Evolutionary conservation across 2,113 vertebrate genomes (phyloP), one percentile per base, ranked within the genome.

Genomic region (Ibidorhyncha struthersii): DNA sequence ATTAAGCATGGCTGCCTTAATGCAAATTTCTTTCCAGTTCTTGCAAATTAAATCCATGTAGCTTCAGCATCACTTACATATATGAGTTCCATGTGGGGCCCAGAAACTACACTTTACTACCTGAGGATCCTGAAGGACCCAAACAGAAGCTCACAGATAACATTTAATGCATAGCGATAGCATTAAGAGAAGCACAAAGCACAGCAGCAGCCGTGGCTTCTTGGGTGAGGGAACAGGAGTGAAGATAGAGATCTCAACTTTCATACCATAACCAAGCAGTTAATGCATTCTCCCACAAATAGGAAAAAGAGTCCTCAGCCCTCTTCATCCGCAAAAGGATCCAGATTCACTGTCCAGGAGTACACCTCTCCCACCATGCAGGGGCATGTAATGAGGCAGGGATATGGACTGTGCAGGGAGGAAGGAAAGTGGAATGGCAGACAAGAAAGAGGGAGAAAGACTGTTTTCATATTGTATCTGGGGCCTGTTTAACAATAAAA

Each of bases 181-280:
- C 30, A 61, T 53, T 40, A 70, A 32, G 23, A 74, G 1, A 2
- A 73, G 40, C 40, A 66, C 59, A 70, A 62, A 56, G 34, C 36
- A 27, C 41, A 79, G 23, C 49, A 25, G 23, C 49, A 50, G 12
- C 47, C 8, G 4, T 5, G 16, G 41, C 9, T 58, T 36, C 58
- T 38, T 74, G 55, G 40, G 9, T 63, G 19, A 70, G 40, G 8
- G 34, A 74, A 65, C 2, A 0, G 0, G 41, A 78, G 16, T 16
- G 25, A 90, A 78, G 18, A 18, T 1, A 38, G 29, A 77, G 50
- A 12, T 66, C 45, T 78, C 26, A 56, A 19, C 19, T 59, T 77
- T 59, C 61, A 13, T 38, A 38, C 10, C 3, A 0, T n/a, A 78
- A 41, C n/a, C 0, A 4, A 73, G 6, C 11, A 61, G 11, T 27